phyloP scores from a whole-genome alignment of 2,888 invertebrate genomes.

The Dryomyza anilis region DNA sequence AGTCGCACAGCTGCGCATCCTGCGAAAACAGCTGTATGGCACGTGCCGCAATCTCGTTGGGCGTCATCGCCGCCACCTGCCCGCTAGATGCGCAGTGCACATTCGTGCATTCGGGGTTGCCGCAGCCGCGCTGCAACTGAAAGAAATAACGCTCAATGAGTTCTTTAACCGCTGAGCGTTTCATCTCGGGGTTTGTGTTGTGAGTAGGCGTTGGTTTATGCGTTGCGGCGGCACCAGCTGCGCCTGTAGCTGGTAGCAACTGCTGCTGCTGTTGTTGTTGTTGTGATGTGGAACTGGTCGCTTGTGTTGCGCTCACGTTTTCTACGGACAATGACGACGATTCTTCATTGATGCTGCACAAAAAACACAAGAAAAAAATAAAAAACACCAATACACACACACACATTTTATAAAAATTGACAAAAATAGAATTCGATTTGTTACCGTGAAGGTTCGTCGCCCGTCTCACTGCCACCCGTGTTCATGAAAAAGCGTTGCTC shows the following conservation, averaged over 20 bases:
- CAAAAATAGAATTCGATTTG: slow-evolving; percentile 20
- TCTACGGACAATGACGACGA: slow-evolving; percentile 35
- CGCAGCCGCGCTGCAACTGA: slow-evolving; percentile 90
- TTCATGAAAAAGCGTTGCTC: slow-evolving; percentile 32
- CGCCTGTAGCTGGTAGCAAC: neutral
- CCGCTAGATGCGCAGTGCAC: slow-evolving; percentile 89
- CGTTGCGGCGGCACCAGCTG: slow-evolving; percentile 11
- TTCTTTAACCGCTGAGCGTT: slow-evolving; percentile 79
- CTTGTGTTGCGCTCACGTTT: slow-evolving; percentile 9
- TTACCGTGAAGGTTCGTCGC: slow-evolving; percentile 65
- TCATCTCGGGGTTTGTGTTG: slow-evolving; percentile 64
- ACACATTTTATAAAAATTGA: no score
- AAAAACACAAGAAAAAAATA: slow-evolving; percentile 14
- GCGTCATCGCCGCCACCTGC: slow-evolving; percentile 75
- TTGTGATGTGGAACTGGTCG: slow-evolving; percentile 29
- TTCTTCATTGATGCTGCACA: slow-evolving; percentile 37
- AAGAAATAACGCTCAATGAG: slow-evolving; percentile 92
- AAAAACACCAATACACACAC: slow-evolving; percentile 8
- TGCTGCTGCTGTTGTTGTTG: neutral
- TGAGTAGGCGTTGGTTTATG: slow-evolving; percentile 28
- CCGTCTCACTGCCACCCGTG: slow-evolving; percentile 31
- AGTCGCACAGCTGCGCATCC: slow-evolving; percentile 83
- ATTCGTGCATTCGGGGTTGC: slow-evolving; percentile 85
- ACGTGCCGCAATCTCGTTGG: slow-evolving; percentile 89
- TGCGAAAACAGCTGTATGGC: slow-evolving; percentile 85